Conservation (phyloP, 2,888 invertebrate genomes). For the Nineta flava region DNA sequence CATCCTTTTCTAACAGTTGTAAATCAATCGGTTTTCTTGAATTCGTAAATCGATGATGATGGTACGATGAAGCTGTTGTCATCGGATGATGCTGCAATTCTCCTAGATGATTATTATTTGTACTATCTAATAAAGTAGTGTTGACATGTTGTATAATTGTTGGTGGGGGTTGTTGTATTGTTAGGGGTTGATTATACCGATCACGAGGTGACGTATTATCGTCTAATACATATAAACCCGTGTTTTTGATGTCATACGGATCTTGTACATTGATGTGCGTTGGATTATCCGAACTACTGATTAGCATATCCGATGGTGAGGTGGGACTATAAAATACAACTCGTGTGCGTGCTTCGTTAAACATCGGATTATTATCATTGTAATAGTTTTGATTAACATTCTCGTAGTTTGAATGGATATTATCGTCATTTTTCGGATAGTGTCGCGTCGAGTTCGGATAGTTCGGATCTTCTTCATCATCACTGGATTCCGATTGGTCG, state of each 20-base stretch:
- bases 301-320: background rate
- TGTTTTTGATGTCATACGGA: too few species aligned
- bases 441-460: slow-evolving; percentile 25
- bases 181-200: too few species aligned
- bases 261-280: background rate
- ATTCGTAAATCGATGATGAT: background rate
- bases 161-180: too few species aligned
- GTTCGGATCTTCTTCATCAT: slow-evolving; percentile 30
- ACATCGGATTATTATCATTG: background rate
- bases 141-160: background rate
- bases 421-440: slow-evolving; percentile 31
- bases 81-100: background rate
- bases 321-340: slow-evolving; percentile 35
- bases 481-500: slow-evolving; percentile 39
- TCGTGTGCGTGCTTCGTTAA: slow-evolving; percentile 21
- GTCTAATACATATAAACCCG: background rate
- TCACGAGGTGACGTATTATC: slow-evolving; percentile 3
- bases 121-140: background rate
- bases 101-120: background rate
- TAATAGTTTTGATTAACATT: slow-evolving; percentile 20
- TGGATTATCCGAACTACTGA: too few species aligned
- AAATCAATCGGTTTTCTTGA: slow-evolving; percentile 1
- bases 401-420: slow-evolving; percentile 43
- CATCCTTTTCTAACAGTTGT: slow-evolving; percentile 6
- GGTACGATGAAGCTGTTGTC: background rate